Percentiles rank a stretch among this genome's conserved stretches.
Evolutionary conservation across 2,797 vertebrate species (phyloP).

Genomic region (Crax fasciolata): DNA sequence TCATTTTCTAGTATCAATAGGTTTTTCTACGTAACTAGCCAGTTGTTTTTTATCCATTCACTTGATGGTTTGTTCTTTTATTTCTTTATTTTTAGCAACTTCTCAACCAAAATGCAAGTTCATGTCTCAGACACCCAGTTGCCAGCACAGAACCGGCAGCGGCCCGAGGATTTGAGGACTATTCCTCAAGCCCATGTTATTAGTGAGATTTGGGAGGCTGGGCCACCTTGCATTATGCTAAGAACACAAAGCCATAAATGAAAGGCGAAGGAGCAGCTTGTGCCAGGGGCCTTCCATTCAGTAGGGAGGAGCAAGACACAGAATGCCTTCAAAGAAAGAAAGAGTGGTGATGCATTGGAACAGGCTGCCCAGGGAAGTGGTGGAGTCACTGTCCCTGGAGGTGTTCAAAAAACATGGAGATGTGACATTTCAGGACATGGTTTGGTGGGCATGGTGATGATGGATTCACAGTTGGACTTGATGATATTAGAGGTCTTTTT

Average conservation of each 20-base stretch:
- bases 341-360: neutral
- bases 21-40: fast-evolving
- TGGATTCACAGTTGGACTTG: neutral
- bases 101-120: neutral
- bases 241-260: conserved; percentile 48
- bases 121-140: neutral
- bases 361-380: neutral
- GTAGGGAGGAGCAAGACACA: neutral
- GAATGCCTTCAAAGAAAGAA: neutral
- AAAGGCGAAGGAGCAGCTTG: conserved; percentile 40
- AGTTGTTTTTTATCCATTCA: fast-evolving
- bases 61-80: neutral
- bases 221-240: neutral
- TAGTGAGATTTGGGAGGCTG: conserved; percentile 10
- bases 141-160: neutral
- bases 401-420: neutral
- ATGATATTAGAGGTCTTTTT: neutral
- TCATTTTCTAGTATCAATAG: neutral
- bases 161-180: neutral
- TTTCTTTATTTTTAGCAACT: neutral
- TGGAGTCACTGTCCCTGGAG: neutral
- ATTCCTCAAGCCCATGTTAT: neutral
- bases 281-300: conserved; percentile 22
- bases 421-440: neutral
- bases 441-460: neutral